These are phyloP conservation scores for Magallana angulata DNA, from an alignment of 1,140 invertebrate genomes.

Conservation along the genomic window DNA sequence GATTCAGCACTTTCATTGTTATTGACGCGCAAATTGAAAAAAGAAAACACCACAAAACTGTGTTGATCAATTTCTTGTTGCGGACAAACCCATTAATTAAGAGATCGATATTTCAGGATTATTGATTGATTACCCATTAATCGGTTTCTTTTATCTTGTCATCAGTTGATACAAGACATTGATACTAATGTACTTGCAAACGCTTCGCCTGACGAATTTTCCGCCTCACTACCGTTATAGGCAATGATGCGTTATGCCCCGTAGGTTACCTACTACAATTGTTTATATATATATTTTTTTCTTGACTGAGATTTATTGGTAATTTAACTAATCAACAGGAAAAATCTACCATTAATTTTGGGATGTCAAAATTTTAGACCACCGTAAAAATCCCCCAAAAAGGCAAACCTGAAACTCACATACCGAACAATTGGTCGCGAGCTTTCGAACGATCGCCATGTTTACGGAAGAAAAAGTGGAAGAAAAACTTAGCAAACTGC, in stretches of 20 bases:
- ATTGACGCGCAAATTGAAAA: background rate
- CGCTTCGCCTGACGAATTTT: slow-evolving; percentile 2
- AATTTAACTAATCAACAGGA: slow-evolving; percentile 18
- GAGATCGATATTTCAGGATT: slow-evolving; percentile 9
- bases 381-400: background rate
- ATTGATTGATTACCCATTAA: background rate
- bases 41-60: no score
- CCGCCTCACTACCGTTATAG: background rate
- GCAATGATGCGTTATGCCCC: slow-evolving; percentile 25
- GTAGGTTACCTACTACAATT: background rate
- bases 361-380: background rate
- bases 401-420: background rate
- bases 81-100: background rate
- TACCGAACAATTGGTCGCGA: background rate
- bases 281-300: background rate
- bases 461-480: background rate
- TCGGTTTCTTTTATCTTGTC: slow-evolving; percentile 36
- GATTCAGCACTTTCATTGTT: no score
- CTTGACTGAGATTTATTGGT: slow-evolving; percentile 28
- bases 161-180: background rate
- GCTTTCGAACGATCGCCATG: background rate
- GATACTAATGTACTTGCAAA: background rate
- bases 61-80: background rate
- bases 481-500: slow-evolving; percentile 44
- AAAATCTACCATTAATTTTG: slow-evolving; percentile 13